Evolutionary conservation across 1,140 invertebrate genomes (phyloP).

Genomic region (Lepidurus couesii): DNA sequence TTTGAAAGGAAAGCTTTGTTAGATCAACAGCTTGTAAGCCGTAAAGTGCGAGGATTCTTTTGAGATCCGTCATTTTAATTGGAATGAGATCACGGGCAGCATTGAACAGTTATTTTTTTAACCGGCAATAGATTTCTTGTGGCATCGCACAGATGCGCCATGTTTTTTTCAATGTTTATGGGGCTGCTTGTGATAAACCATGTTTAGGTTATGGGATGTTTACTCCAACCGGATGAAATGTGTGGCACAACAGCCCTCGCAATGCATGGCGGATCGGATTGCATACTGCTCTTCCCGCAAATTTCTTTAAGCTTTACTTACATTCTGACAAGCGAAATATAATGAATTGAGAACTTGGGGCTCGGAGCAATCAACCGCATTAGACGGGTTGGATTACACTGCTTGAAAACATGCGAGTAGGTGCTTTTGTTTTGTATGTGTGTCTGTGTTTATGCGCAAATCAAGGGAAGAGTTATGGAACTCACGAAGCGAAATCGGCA

Average conservation of each 20-base stretch:
- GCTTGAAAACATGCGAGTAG: not conserved
- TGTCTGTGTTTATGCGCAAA: not conserved
- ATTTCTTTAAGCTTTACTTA: not conserved
- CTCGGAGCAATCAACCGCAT: not conserved
- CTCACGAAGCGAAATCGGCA: conserved; percentile 8
- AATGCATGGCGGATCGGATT: not conserved
- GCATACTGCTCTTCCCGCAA: not conserved
- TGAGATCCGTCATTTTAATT: conserved; percentile 19
- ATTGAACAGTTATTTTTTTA: not conserved
- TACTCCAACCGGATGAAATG: conserved; percentile 18
- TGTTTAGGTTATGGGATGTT: conserved; percentile 19
- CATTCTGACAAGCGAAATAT: conserved; percentile 10
- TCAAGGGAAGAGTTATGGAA: not conserved
- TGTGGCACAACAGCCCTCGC: conserved; percentile 9
- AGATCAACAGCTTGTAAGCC: conserved; percentile 11
- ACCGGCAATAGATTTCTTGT: conserved; percentile 8
- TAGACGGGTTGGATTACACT: not conserved
- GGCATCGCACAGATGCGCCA: conserved; percentile 10
- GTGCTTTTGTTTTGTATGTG: not conserved
- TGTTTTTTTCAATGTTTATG: conserved; percentile 17
- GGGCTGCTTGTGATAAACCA: conserved; percentile 14
- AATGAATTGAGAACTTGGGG: not conserved
- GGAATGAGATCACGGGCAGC: conserved; percentile 15
- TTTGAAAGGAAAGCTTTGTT: not conserved
- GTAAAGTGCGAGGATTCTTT: not conserved